phyloP scores from a whole-genome alignment of 2,113 vertebrate species.

The Aphelocoma coerulescens region DNA sequence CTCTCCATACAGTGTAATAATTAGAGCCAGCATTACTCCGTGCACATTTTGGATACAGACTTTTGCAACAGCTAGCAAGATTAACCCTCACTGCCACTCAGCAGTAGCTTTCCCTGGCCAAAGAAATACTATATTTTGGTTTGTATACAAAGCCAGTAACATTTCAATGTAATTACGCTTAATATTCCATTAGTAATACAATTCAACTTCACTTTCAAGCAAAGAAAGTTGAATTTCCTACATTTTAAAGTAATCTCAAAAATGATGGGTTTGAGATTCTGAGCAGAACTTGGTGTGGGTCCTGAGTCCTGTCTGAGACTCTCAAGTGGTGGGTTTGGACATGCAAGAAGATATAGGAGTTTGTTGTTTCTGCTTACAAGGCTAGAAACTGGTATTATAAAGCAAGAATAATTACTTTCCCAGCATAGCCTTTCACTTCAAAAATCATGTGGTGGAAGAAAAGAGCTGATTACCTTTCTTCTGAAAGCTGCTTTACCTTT shows the following conservation, averaged over 20 bases:
- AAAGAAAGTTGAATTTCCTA: neutral
- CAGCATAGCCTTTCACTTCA: neutral
- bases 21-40: slow-evolving; percentile 46
- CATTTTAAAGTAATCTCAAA: neutral
- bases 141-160: neutral
- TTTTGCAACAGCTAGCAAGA: slow-evolving; percentile 33
- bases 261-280: neutral
- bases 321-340: neutral
- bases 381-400: neutral
- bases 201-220: neutral
- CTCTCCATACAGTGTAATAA: slow-evolving; percentile 53
- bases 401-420: neutral
- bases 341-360: neutral
- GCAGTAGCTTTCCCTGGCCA: neutral
- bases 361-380: neutral
- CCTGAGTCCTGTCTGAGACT: neutral
- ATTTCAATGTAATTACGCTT: neutral
- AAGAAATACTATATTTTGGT: neutral
- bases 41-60: slow-evolving; percentile 33
- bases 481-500: neutral
- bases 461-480: neutral
- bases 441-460: neutral
- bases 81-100: slow-evolving; percentile 46
- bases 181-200: neutral
- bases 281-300: neutral